Evolutionary conservation across 2,113 vertebrate species (phyloP), one percentile per base, ranked within the genome.

Genomic region (Tympanuchus pallidicinctus): DNA sequence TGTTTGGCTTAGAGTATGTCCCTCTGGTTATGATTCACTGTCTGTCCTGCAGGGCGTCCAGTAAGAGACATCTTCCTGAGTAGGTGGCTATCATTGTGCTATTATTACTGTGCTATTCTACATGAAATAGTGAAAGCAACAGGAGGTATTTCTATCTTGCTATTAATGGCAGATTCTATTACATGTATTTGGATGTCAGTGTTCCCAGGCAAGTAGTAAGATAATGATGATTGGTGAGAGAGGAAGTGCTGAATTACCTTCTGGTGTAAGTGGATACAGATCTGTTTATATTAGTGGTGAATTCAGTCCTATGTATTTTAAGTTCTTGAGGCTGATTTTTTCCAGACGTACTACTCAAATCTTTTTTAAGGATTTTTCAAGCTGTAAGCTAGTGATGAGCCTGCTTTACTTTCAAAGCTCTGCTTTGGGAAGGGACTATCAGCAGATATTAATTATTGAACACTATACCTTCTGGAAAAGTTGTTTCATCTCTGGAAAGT

Each of bases 401-500:
- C 38, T 12, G 65, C 50, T 36, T 84, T 77, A 78, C 66, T 78
- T 95, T 92, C 88, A 36, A 80, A 92, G 83, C 56, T 6, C 67
- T 82, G 78, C 81, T 92, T 56, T 84, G 45, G 78, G 89, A 97
- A 54, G 71, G 77, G 89, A 38, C 88, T 95, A 93, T 65, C 54
- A 47, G 77, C 59, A 40, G 71, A 48, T 96, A 82, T 93, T 97
- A 96, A 96, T 97, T 91, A 97, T 93, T 94, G 67, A 95, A 86
- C 17, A 18, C 76, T 78, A 11, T 69, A 93, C 67, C 52, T 96
- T 94, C 96, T 80, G 93, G 89, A 77, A 90, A 96, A 94, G 89
- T 97, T 96, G 88, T 91, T 87, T 94, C 95, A 79, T 94, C 90
- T 67, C 92, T 96, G 59, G 93, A 88, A 97, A 98, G 94, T 98